Evolutionary conservation across 1,140 invertebrate species (phyloP), one percentile per base, ranked within the genome.

Genomic region (Heliconius eleuchia): DNA sequence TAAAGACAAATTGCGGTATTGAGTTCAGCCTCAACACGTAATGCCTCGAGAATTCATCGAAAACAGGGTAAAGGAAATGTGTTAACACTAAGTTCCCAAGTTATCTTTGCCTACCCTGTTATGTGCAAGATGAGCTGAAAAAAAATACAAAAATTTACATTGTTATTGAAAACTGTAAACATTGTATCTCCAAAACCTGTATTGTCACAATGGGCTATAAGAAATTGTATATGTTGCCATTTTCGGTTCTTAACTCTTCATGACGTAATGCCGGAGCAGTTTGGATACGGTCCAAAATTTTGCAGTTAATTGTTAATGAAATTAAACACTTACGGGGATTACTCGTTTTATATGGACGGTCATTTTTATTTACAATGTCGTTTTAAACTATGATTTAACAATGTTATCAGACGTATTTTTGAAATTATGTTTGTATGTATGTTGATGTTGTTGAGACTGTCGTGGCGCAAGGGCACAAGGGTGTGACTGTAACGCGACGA

Each of bases 281-380:
- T 80, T 80, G 79, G 79, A 73, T 2, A 16, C 55, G 2, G 23
- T 76, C 74, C 79, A 80, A 80, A 77, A 80, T 73, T 76, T 13
- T 34, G 55, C 57, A 73, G 71, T 77, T 80, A 80, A 80, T 80
- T 80, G 79, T 77, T 77, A 80, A 80, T 76, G 74, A 80, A 80
- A 80, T 74, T 77, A 74, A 79, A 79, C 73, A 79, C 74, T 77
- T 77, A 80, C 71, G 57, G 75, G 74, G 71, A 73, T 80, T 80
- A 80, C 74, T 57, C 55, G 60, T 79, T 74, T 70, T 76, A 78
- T 78, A 73, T 71, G 52, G 23, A 74, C 27, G 7, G 60, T 46
- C 74, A 70, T 76, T 75, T 73, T 76, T 60, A 80, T 79, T 79
- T 71, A 79, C 66, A 71, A 57, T 23, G 18, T 46, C 73, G 71